Percentiles rank a stretch among this genome's conserved stretches.
phyloP scores from a whole-genome alignment of 2,113 vertebrate genomes.

The Calyptommatus sinebrachiatus region DNA sequence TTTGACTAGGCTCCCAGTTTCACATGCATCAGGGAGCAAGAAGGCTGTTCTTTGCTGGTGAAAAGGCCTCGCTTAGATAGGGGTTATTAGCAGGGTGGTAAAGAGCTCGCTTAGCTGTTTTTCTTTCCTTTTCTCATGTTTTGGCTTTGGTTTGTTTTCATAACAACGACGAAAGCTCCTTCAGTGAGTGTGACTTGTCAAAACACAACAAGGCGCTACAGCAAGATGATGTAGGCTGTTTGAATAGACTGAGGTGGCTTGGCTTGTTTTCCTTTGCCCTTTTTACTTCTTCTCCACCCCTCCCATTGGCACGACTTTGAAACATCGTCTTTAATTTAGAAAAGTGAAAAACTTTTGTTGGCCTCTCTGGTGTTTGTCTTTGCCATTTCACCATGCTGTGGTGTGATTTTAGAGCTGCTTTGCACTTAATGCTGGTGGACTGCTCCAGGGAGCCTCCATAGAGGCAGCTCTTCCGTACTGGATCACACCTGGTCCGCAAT shows the following conservation, averaged over 20 bases:
- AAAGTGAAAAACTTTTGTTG: neutral
- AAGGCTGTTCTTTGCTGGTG: neutral
- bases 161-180: conserved; percentile 48
- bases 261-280: neutral
- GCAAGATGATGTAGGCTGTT: conserved; percentile 51
- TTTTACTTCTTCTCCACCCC: neutral
- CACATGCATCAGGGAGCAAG: neutral
- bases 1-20: conserved; percentile 2
- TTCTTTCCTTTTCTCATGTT: neutral
- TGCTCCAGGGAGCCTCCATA: too few species aligned
- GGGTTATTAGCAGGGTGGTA: neutral
- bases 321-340: conserved; percentile 7
- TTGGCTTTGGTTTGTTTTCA: conserved; percentile 53
- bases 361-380: too few species aligned
- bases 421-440: too few species aligned
- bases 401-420: neutral
- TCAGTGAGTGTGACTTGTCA: conserved; percentile 50
- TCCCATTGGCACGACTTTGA: conserved; percentile 8
- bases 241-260: conserved; percentile 40
- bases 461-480: too few species aligned
- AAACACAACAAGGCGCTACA: conserved; percentile 50
- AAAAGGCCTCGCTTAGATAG: neutral
- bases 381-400: neutral
- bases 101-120: neutral
- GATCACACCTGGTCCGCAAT: too few species aligned